These are phyloP conservation scores for Ictalurus punctatus DNA, from an alignment of 2,113 vertebrate genomes.

Conservation along the genomic window DNA sequence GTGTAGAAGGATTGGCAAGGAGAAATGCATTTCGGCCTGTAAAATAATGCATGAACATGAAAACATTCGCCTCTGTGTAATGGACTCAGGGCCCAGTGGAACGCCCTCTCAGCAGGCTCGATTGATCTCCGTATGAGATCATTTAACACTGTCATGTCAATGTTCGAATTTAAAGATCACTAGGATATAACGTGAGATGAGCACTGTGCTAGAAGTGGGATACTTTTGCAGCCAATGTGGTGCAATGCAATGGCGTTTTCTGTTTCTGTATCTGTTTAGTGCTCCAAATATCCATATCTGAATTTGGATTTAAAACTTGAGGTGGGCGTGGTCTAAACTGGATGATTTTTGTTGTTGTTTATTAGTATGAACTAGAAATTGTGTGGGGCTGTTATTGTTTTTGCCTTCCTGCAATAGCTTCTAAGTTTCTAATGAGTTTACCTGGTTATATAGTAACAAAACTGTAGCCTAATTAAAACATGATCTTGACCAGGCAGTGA, in stretches of 20 bases:
- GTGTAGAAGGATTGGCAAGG: not conserved
- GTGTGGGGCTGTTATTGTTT: not conserved
- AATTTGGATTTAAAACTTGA: not conserved
- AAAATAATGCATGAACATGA: conserved; percentile 10
- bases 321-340: not conserved
- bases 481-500: not conserved
- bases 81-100: not conserved
- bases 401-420: not conserved
- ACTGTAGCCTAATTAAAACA: not conserved
- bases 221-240: not conserved
- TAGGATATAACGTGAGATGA: not conserved
- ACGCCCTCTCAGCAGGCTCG: conserved; percentile 9
- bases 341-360: not conserved
- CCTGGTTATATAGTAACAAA: not conserved
- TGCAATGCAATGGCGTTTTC: not conserved
- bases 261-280: not conserved
- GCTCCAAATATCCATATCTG: not conserved
- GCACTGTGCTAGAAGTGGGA: not conserved
- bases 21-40: no score
- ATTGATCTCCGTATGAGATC: conserved; percentile 1
- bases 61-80: not conserved
- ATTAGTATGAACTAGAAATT: no score
- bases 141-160: conserved; percentile 16
- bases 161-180: not conserved
- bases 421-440: not conserved